Evolutionary conservation across 2,888 invertebrate species (phyloP).

Genomic region (Hoplodrina blanda): DNA sequence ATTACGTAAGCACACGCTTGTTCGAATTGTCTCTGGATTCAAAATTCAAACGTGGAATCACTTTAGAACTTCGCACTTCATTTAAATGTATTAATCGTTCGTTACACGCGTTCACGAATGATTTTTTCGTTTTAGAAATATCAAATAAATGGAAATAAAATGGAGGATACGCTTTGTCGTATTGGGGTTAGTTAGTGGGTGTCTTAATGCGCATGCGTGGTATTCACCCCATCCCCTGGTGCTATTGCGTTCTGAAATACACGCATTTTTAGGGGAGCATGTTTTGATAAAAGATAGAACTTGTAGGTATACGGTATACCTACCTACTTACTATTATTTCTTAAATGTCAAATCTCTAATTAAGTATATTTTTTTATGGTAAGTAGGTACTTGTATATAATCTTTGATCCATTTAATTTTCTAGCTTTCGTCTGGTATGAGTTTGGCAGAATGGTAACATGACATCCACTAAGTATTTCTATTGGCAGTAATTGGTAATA

Average conservation of each 20-base stretch:
- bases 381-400: too few species aligned
- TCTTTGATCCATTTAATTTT: too few species aligned
- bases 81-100: conserved; percentile 43
- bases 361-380: too few species aligned
- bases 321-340: too few species aligned
- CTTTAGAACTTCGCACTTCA: conserved; percentile 59
- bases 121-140: conserved; percentile 69
- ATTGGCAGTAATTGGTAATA: too few species aligned
- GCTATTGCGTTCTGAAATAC: conserved; percentile 74
- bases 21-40: conserved; percentile 50
- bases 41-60: conserved; percentile 59
- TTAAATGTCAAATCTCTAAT: too few species aligned
- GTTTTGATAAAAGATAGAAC: conserved; percentile 33
- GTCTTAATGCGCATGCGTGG: conserved; percentile 77
- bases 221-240: conserved; percentile 61
- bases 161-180: conserved; percentile 76
- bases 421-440: too few species aligned
- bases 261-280: conserved; percentile 43
- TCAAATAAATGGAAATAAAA: conserved; percentile 83
- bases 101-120: conserved; percentile 46
- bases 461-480: too few species aligned
- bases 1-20: conserved; percentile 72
- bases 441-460: too few species aligned
- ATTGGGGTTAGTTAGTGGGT: conserved; percentile 79
- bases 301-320: too few species aligned